Conservation (phyloP, 2,113 vertebrate species). For the Elaphurus davidianus region DNA sequence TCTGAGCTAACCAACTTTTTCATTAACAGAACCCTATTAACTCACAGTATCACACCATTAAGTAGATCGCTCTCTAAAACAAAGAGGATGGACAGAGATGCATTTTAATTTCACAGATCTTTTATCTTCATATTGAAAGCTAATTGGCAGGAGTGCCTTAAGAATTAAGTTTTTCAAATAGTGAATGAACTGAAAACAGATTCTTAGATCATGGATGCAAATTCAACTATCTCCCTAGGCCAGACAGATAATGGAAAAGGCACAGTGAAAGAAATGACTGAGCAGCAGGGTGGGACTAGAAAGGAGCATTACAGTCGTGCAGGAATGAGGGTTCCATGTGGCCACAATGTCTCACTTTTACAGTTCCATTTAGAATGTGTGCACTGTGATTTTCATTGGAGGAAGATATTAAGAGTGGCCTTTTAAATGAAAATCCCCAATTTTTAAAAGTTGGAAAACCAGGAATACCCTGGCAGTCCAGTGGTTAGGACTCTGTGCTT, state of each 20-base stretch:
- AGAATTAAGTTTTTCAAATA: slow-evolving; percentile 29
- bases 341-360: background rate
- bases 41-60: slow-evolving; percentile 2
- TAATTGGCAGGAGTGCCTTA: slow-evolving; percentile 26
- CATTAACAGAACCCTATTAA: slow-evolving; percentile 57
- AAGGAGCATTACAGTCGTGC: rapidly evolving
- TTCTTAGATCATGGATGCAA: slow-evolving; percentile 43
- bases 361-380: background rate
- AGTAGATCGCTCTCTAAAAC: background rate
- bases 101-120: slow-evolving; percentile 29
- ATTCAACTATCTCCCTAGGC: background rate
- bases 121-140: slow-evolving; percentile 39
- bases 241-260: background rate
- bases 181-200: slow-evolving; percentile 60
- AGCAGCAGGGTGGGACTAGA: background rate
- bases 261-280: background rate
- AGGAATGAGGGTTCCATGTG: background rate
- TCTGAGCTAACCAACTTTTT: slow-evolving; percentile 16
- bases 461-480: background rate
- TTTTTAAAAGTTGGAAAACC: background rate
- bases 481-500: background rate
- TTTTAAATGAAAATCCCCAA: background rate
- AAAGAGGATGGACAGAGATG: slow-evolving; percentile 24
- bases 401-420: background rate
- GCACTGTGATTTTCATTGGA: background rate